Base-by-base conservation (phyloP, 2,113 vertebrate species). In the Agapornis roseicollis region DNA sequence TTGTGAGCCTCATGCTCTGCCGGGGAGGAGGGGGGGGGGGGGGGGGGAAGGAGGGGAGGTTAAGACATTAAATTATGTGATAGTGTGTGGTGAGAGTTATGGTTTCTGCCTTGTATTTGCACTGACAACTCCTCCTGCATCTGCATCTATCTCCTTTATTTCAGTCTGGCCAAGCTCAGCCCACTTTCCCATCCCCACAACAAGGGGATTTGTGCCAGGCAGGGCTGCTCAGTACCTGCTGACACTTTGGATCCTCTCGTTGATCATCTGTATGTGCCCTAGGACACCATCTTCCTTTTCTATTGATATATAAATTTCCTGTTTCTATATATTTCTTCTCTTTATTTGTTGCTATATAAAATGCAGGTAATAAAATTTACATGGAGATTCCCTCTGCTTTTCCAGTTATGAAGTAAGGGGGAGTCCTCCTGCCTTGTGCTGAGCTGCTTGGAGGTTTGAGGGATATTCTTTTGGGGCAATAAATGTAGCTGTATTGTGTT, bases 51-150 rank as follows among this genome's bases (percentile, higher is more conserved):
- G n/a, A n/a, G 18, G 55, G 42, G 16, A 5, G 10, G 15, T 6
- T 58, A 7, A 49, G 35, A 55, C 0, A 1, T 44, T 49, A 8
- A 49, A n/a, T 25, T 13, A 1, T 6, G 49, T 4, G n/a, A 3
- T 11, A 41, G 56, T 0, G 0, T 10, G 8, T 13, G 74, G 64
- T 85, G 85, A 24, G 64, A n/a, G 56, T 76, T 24, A 17, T 1
- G 9, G 11, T 31, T 23, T 71, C 46, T 83, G 50, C 49, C 50
- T 46, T 10, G 60, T 22, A 18, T 86, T 9, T 74, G 46, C 24
- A 2, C 28, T 52, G 83, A 27, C 72, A 76, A 0, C 29, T 74
- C 68, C 37, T 86, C 9, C 46, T 13, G 2, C 16, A 13, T 13
- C 23, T 65, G 41, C n/a, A 17, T 6, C 47, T 52, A 9, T 7